Percentiles rank a stretch among this genome's conserved stretches.
phyloP scores from a whole-genome alignment of 37 sponge, comb jelly and placozoan species.

The Haliclona indistincta region DNA sequence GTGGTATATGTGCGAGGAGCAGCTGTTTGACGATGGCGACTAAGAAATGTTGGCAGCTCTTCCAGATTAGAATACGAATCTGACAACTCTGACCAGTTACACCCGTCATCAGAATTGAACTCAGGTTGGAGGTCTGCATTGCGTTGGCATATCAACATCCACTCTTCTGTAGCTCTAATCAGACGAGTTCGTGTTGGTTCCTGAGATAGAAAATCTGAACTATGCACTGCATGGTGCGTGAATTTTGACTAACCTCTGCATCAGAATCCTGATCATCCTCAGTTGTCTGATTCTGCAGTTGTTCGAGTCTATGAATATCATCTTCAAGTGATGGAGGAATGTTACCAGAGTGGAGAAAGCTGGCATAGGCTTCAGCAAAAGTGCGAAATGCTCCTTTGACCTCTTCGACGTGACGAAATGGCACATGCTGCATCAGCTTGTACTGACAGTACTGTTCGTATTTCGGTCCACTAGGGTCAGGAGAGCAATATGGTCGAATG shows the following conservation, averaged over 20 bases:
- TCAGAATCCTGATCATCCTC: constrained; percentile 11
- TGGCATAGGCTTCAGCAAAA: constrained; percentile 43
- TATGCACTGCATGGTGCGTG: neutral
- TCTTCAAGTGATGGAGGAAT: constrained; percentile 51
- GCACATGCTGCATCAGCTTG: constrained; percentile 47
- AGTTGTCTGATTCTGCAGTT: neutral
- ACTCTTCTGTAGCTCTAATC: constrained; percentile 32
- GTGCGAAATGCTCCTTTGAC: constrained; percentile 14
- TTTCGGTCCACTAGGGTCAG: constrained; percentile 41
- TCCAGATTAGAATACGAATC: constrained; percentile 38
- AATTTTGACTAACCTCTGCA: neutral
- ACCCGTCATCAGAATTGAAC: neutral
- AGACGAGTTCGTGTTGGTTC: constrained; percentile 21
- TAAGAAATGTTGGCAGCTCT: constrained; percentile 24
- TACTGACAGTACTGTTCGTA: constrained; percentile 63
- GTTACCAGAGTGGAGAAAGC: constrained; percentile 37
- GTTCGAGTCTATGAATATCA: constrained; percentile 43
- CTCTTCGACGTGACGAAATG: constrained; percentile 35
- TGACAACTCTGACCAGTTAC: constrained; percentile 17
- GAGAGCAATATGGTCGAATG: constrained; percentile 43
- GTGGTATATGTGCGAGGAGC: constrained; percentile 19
- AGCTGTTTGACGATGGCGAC: neutral
- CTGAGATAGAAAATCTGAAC: neutral
- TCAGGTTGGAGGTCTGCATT: constrained; percentile 1
- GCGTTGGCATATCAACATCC: constrained; percentile 48